Evolutionary conservation across 53 echinoderm and acorn worm species (phyloP).

Genomic region (Echinometra lucunter): DNA sequence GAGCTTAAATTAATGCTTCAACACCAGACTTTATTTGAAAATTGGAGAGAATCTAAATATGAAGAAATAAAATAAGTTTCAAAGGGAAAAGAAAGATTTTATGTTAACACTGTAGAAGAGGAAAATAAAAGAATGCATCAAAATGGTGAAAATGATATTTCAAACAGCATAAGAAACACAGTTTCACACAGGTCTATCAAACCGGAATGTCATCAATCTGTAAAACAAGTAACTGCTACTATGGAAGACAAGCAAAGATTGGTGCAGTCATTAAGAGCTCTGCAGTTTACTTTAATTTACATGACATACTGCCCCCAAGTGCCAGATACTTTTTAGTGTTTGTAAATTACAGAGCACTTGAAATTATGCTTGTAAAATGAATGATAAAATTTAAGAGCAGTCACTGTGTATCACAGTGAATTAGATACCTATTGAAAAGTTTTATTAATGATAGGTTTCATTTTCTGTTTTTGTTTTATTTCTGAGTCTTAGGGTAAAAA

Average conservation of each 20-base stretch:
- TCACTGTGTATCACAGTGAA: too few relatives aligned
- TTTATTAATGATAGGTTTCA: too few relatives aligned
- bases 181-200: neutral
- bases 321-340: neutral
- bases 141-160: neutral
- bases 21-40: too few relatives aligned
- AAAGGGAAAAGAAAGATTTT: neutral
- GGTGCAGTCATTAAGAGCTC: neutral
- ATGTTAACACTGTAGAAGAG: too few relatives aligned
- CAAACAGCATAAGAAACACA: neutral
- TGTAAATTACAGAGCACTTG: neutral
- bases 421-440: too few relatives aligned
- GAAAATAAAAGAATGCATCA: neutral
- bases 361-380: neutral
- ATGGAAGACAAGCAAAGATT: neutral
- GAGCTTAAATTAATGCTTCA: too few relatives aligned
- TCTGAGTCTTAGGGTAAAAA: neutral
- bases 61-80: too few relatives aligned
- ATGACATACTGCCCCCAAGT: constrained; percentile 10
- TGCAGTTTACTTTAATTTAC: neutral
- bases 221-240: neutral
- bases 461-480: too few relatives aligned
- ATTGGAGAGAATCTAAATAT: too few relatives aligned
- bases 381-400: neutral
- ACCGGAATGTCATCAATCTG: neutral